phyloP scores from a whole-genome alignment of 2,113 vertebrate genomes.

The Carlito syrichta region DNA sequence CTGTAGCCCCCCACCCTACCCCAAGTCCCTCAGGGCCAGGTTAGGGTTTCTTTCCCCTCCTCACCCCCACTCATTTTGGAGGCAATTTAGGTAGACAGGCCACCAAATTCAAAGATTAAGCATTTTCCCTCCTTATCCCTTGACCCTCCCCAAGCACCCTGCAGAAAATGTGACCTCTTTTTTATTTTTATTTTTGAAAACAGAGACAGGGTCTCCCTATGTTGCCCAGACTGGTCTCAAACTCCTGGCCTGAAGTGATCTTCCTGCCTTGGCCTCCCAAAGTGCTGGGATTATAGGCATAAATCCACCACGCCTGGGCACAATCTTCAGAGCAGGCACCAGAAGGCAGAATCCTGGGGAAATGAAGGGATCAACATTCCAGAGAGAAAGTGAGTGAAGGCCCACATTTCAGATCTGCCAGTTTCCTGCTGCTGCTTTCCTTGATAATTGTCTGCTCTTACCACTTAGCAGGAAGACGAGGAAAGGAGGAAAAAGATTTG shows the following conservation, averaged over 20 bases:
- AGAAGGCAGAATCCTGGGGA: not conserved
- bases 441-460: not conserved
- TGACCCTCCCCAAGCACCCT: not conserved
- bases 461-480: not conserved
- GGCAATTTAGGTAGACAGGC: not conserved
- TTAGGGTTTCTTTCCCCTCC: not conserved
- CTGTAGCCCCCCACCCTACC: accelerated
- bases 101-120: not conserved
- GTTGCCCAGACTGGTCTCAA: too few relatives aligned
- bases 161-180: not conserved
- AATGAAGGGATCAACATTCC: not conserved
- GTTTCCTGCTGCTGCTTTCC: not conserved
- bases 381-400: not conserved
- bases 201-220: too few relatives aligned
- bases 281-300: too few relatives aligned
- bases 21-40: not conserved
- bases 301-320: too few relatives aligned
- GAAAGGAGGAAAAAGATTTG: not conserved
- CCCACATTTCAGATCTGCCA: not conserved
- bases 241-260: too few relatives aligned
- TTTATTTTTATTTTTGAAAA: too few relatives aligned
- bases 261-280: too few relatives aligned
- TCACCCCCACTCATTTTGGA: not conserved
- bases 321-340: not conserved
- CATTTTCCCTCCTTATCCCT: not conserved